phyloP scores from a whole-genome alignment of 1,140 invertebrate genomes.

The Carposina sasakii region DNA sequence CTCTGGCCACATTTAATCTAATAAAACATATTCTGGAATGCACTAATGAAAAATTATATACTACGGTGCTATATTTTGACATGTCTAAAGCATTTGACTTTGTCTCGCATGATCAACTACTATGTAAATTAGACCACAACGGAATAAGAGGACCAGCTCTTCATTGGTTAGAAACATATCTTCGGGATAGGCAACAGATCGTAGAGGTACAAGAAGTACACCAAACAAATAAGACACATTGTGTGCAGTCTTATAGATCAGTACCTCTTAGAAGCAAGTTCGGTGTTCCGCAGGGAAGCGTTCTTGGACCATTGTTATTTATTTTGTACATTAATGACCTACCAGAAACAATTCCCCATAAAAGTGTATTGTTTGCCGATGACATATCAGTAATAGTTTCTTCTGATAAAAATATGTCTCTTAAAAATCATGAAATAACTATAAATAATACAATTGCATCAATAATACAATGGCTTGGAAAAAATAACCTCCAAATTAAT shows the following conservation, averaged over 20 bases:
- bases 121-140: slow-evolving; percentile 12
- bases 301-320: background rate
- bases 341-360: too few relatives aligned
- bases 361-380: too few relatives aligned
- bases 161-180: slow-evolving; percentile 4
- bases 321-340: too few relatives aligned
- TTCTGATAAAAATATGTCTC: too few relatives aligned
- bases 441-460: too few relatives aligned
- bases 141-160: slow-evolving; percentile 5
- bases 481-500: too few relatives aligned
- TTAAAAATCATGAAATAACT: too few relatives aligned
- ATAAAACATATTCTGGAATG: slow-evolving; percentile 1
- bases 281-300: slow-evolving; percentile 8
- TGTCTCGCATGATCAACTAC: slow-evolving; percentile 9
- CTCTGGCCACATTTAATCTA: slow-evolving; percentile 10
- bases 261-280: background rate
- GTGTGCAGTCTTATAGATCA: background rate
- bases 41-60: background rate
- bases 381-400: too few relatives aligned
- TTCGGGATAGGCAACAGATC: background rate
- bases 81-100: slow-evolving; percentile 17
- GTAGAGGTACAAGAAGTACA: background rate
- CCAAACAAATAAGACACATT: background rate
- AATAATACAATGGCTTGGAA: too few relatives aligned
- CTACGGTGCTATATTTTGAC: slow-evolving; percentile 7